These are phyloP conservation scores for Nemapogon koenigi DNA, from an alignment of 2,888 invertebrate genomes.

Conservation along the genomic window DNA sequence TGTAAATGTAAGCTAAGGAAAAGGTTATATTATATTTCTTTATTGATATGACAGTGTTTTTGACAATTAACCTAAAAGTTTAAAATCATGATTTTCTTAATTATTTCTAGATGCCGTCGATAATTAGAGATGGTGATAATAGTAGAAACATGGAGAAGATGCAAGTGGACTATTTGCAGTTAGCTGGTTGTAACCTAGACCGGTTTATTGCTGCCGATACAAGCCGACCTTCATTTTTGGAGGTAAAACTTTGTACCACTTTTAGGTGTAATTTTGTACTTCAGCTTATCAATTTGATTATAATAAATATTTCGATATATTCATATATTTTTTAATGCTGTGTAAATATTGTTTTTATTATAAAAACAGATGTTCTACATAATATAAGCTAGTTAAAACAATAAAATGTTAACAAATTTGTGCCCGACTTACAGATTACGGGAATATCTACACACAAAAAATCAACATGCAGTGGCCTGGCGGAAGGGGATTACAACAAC, in stretches of 20 bases:
- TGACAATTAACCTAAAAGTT: slow-evolving; percentile 3
- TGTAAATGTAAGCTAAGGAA: too few relatives aligned
- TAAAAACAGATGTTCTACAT: not conserved
- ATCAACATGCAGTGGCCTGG: slow-evolving; percentile 88
- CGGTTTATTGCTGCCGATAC: slow-evolving; percentile 73
- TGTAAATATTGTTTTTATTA: not conserved
- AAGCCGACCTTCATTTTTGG: slow-evolving; percentile 74
- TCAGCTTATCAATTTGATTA: not conserved
- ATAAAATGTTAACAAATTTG: not conserved
- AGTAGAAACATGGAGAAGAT: slow-evolving; percentile 42
- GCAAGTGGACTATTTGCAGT: slow-evolving; percentile 73
- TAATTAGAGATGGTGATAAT: slow-evolving; percentile 35
- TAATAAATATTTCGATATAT: not conserved
- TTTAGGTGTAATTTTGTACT: slow-evolving; percentile 1
- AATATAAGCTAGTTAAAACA: not conserved
- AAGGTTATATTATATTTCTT: too few relatives aligned
- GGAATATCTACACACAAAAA: slow-evolving; percentile 71
- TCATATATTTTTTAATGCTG: not conserved
- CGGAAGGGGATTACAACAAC: slow-evolving; percentile 90
- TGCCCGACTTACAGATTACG: slow-evolving; percentile 59
- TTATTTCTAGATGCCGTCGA: slow-evolving; percentile 48
- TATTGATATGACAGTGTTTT: too few relatives aligned
- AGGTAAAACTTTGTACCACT: slow-evolving; percentile 45
- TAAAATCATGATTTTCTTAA: not conserved
- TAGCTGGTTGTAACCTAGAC: slow-evolving; percentile 82